These are phyloP conservation scores for Acanthis flammea DNA, from an alignment of 2,797 vertebrate genomes.

Conservation along the genomic window DNA sequence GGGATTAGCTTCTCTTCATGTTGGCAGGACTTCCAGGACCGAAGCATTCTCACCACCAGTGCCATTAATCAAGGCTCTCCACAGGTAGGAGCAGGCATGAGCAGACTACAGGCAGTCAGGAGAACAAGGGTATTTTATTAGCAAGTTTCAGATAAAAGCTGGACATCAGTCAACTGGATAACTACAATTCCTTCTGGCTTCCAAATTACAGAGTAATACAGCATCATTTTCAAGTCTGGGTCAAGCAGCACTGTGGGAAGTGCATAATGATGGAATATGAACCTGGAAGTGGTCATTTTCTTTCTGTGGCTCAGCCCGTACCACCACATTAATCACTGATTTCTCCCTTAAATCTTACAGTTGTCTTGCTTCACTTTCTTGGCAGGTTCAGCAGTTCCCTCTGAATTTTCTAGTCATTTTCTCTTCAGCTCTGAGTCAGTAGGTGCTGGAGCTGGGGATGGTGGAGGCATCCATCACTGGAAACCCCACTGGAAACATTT, in stretches of 20 bases:
- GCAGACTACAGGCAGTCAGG: neutral
- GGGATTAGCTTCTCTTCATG: neutral
- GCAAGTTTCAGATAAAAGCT: neutral
- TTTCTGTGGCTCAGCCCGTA: neutral
- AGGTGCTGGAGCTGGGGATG: neutral
- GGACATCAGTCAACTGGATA: neutral
- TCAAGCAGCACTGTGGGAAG: neutral
- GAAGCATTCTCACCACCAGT: neutral
- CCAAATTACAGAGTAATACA: neutral
- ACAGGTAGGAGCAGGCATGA: neutral
- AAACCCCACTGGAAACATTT: neutral
- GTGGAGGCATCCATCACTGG: neutral
- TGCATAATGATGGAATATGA: neutral
- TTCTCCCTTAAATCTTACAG: neutral
- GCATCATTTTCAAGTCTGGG: neutral
- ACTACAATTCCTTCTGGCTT: neutral
- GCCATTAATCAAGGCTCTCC: neutral
- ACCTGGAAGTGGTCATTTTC: neutral
- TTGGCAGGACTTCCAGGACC: neutral
- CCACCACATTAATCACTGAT: neutral
- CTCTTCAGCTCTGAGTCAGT: neutral
- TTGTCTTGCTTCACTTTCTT: neutral
- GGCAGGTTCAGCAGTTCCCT: neutral
- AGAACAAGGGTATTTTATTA: neutral
- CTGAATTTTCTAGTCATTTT: neutral